These are phyloP conservation scores for Temnothorax nylanderi DNA, from an alignment of 1,140 invertebrate species.

Conservation along the genomic window DNA sequence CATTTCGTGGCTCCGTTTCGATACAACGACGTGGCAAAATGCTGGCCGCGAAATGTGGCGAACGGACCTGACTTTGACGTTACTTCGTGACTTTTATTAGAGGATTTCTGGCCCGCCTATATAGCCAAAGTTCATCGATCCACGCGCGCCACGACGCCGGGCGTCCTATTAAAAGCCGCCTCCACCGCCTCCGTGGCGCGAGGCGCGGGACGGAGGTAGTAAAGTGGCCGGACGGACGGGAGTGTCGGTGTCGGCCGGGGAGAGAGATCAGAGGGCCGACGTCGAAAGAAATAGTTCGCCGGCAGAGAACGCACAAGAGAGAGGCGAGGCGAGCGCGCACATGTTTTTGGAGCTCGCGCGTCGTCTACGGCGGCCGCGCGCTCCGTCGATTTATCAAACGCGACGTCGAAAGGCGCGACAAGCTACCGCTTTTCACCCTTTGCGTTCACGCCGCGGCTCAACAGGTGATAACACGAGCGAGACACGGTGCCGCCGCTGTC, in stretches of 20 bases:
- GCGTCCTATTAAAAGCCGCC: slow-evolving; percentile 77
- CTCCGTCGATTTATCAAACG: slow-evolving; percentile 77
- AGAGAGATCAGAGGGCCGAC: slow-evolving; percentile 79
- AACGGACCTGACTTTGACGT: neutral
- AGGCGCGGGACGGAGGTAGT: slow-evolving; percentile 65
- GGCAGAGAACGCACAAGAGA: slow-evolving; percentile 45
- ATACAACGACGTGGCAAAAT: neutral
- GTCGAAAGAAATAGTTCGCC: slow-evolving; percentile 79
- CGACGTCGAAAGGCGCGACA: slow-evolving; percentile 69
- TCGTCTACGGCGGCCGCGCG: slow-evolving; percentile 48
- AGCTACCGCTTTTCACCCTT: slow-evolving; percentile 48
- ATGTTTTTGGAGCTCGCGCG: slow-evolving; percentile 65
- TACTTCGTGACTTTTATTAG: slow-evolving; percentile 35
- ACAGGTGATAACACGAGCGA: slow-evolving; percentile 52
- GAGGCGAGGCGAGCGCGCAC: slow-evolving; percentile 58
- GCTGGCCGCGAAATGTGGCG: neutral
- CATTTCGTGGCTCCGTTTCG: neutral
- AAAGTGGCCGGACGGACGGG: slow-evolving; percentile 71
- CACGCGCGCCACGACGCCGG: slow-evolving; percentile 57
- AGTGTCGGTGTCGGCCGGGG: slow-evolving; percentile 71
- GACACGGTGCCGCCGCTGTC: neutral
- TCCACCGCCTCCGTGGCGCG: slow-evolving; percentile 63
- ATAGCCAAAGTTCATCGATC: slow-evolving; percentile 74
- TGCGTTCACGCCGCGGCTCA: slow-evolving; percentile 40
- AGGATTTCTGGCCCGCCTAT: neutral